Evolutionary conservation across 2,113 vertebrate species (phyloP).

Genomic region (Podarcis muralis): DNA sequence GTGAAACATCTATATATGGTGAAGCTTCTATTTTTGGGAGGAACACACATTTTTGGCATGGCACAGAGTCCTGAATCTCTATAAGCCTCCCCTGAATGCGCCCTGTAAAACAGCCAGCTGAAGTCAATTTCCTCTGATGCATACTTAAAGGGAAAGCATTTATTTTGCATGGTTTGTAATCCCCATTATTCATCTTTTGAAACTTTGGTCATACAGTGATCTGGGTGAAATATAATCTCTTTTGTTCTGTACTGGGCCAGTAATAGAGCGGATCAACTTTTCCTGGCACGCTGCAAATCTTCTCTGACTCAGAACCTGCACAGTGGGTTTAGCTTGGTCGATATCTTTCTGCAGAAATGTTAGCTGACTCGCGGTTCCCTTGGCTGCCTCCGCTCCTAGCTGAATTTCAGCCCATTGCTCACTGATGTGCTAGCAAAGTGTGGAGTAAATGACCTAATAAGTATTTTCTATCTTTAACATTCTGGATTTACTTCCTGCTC

Average conservation of each 20-base stretch:
- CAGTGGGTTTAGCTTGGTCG: not conserved
- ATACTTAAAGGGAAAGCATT: slow-evolving; percentile 7
- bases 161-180: slow-evolving; percentile 6
- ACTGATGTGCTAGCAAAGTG: not conserved
- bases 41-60: not conserved
- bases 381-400: not conserved
- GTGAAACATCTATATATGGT: not conserved
- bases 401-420: not conserved
- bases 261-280: slow-evolving; percentile 10
- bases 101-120: slow-evolving; percentile 12
- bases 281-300: not conserved
- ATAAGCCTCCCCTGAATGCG: not conserved
- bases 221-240: not conserved
- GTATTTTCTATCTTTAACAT: not conserved
- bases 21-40: not conserved
- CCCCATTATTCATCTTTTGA: slow-evolving; percentile 4
- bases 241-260: not conserved
- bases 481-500: not conserved
- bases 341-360: not conserved
- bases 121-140: slow-evolving; percentile 10
- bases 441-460: not conserved
- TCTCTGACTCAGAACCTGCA: slow-evolving; percentile 12
- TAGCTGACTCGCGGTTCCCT: not conserved
- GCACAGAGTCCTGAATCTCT: not conserved
- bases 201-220: not conserved